A percentile compares a stretch with the other conserved stretches of the same genome.
Conservation (phyloP, 1,140 invertebrate species). For the Ctenoplectra terminalis region DNA sequence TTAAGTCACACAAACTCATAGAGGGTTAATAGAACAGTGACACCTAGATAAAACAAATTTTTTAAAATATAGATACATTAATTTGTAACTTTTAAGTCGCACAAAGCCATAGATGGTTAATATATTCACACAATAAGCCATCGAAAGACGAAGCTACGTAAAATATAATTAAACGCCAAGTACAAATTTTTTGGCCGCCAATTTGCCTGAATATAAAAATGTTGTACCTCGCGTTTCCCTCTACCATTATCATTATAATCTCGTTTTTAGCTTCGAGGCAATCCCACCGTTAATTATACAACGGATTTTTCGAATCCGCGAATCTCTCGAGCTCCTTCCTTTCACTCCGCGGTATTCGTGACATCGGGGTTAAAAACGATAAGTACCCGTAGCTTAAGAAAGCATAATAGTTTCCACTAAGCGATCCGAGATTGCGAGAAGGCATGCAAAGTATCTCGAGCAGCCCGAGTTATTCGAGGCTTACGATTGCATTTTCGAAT, state of each 20-base stretch:
- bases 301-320: background rate
- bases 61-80: no score
- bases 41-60: no score
- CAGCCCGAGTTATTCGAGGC: slow-evolving; percentile 52
- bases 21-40: no score
- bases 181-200: no score
- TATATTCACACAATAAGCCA: no score
- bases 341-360: background rate
- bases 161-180: no score
- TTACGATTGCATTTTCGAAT: slow-evolving; percentile 61
- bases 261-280: no score
- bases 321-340: background rate
- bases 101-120: no score
- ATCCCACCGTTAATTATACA: background rate
- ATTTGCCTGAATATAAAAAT: no score
- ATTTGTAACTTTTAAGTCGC: no score
- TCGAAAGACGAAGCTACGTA: no score
- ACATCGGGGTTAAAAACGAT: slow-evolving; percentile 26
- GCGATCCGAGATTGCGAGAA: slow-evolving; percentile 48
- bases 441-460: slow-evolving; percentile 48
- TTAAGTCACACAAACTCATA: no score
- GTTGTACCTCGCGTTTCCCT: background rate
- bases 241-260: background rate
- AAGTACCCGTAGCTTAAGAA: slow-evolving; percentile 23
- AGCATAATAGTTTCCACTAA: slow-evolving; percentile 46